Percentiles rank a stretch among this genome's conserved stretches.
phyloP scores from a whole-genome alignment of 2,888 invertebrate genomes.

The Bhutanitis thaidina region DNA sequence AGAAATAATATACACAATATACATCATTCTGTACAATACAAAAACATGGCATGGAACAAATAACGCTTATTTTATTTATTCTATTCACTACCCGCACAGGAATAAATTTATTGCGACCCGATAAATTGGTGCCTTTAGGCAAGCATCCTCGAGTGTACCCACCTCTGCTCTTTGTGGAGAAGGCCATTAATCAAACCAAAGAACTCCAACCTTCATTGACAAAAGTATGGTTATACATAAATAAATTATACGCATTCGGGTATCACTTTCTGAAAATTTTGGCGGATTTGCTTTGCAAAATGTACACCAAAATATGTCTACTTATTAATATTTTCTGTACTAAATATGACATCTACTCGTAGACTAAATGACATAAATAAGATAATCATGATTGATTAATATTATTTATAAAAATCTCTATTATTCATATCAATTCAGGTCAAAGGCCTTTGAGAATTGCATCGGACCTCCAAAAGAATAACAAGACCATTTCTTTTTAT shows the following conservation, averaged over 20 bases:
- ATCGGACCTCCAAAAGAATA: too few relatives aligned
- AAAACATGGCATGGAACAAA: slow-evolving; percentile 16
- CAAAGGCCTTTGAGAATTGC: too few relatives aligned
- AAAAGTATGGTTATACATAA: slow-evolving; percentile 66
- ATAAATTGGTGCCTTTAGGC: slow-evolving; percentile 45
- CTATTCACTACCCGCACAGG: slow-evolving; percentile 33
- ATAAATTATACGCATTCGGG: slow-evolving; percentile 37
- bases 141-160: slow-evolving; percentile 33
- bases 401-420: too few relatives aligned
- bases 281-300: slow-evolving; percentile 4
- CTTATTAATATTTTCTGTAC: too few relatives aligned
- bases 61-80: slow-evolving; percentile 22
- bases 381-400: too few relatives aligned
- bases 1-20: background rate
- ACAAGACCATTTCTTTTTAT: too few relatives aligned
- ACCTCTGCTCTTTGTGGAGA: slow-evolving; percentile 52
- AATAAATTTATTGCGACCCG: slow-evolving; percentile 60
- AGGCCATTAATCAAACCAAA: slow-evolving; percentile 65
- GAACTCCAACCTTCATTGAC: slow-evolving; percentile 56
- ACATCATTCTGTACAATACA: slow-evolving; percentile 12
- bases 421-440: too few relatives aligned
- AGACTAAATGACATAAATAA: too few relatives aligned
- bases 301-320: background rate
- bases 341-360: too few relatives aligned
- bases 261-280: slow-evolving; percentile 19